Percentiles rank a stretch among this genome's conserved stretches.
phyloP scores from a whole-genome alignment of 2,888 invertebrate genomes.

The Ophion ellenae region DNA sequence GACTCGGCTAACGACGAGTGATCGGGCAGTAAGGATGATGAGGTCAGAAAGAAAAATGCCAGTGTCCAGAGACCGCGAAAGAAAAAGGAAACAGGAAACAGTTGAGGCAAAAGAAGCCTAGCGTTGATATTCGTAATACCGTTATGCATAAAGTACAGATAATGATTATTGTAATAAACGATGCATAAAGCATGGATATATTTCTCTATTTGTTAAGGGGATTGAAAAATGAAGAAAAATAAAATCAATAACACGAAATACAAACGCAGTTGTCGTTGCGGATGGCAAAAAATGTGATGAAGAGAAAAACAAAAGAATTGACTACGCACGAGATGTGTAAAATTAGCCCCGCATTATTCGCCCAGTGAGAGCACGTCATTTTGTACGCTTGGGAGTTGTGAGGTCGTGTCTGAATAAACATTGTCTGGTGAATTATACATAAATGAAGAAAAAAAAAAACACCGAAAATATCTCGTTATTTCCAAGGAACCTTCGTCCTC shows the following conservation, averaged over 20 bases:
- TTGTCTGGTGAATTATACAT: constrained; percentile 86
- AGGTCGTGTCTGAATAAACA: constrained; percentile 90
- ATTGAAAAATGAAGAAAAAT: constrained; percentile 74
- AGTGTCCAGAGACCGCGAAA: constrained; percentile 57
- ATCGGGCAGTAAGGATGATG: not conserved
- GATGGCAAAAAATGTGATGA: constrained; percentile 71
- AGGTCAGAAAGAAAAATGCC: constrained; percentile 27
- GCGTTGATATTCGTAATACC: constrained; percentile 82
- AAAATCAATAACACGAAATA: constrained; percentile 70
- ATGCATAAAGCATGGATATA: constrained; percentile 84
- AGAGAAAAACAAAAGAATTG: constrained; percentile 64
- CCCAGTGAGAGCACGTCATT: constrained; percentile 88
- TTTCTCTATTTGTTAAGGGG: constrained; percentile 83
- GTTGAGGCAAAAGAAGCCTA: constrained; percentile 70
- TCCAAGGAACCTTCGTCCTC: constrained; percentile 34
- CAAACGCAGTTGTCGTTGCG: constrained; percentile 81
- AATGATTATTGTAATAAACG: constrained; percentile 83
- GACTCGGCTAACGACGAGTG: not conserved
- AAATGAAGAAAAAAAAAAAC: constrained; percentile 84
- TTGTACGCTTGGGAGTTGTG: constrained; percentile 91
- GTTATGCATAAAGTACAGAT: constrained; percentile 83
- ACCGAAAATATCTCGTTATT: constrained; percentile 55
- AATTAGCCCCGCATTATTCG: constrained; percentile 82
- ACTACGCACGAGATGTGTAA: constrained; percentile 72
- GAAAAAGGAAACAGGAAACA: constrained; percentile 46